Conservation (phyloP, 2,797 vertebrate genomes). For the Chiloscyllium punctatum region DNA sequence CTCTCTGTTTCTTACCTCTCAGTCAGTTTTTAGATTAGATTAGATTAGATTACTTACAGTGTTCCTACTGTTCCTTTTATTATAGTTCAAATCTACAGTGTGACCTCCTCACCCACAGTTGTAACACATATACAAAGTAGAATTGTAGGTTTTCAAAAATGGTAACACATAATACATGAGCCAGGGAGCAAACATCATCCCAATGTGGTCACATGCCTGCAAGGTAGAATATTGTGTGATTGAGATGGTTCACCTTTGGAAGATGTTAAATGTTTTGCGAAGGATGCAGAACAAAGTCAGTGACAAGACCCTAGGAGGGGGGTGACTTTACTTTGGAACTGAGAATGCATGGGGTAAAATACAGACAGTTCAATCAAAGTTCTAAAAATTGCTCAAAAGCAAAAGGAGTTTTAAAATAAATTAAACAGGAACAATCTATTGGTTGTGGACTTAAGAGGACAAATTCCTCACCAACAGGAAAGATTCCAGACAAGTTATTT, state of each 20-base stretch:
- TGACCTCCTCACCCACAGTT: no score
- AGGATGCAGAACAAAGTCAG: not conserved
- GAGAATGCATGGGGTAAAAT: no score
- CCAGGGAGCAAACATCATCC: not conserved
- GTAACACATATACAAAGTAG: not conserved
- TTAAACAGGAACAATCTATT: not conserved
- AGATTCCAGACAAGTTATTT: not conserved
- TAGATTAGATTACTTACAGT: no score
- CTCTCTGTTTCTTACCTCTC: no score
- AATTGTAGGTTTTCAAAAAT: not conserved
- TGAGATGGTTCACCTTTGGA: not conserved
- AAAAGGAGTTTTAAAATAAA: not conserved
- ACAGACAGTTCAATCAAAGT: not conserved
- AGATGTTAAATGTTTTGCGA: not conserved
- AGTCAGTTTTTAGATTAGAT: no score
- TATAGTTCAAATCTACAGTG: no score
- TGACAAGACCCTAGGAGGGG: not conserved
- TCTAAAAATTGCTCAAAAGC: not conserved
- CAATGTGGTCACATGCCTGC: not conserved
- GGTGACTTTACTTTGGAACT: not conserved
- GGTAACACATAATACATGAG: not conserved
- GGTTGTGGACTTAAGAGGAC: not conserved
- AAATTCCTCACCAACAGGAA: not conserved
- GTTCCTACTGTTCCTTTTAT: no score
- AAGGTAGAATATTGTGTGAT: not conserved